Percentiles rank a stretch among this genome's conserved stretches.
Evolutionary conservation across 2,113 vertebrate genomes (phyloP).

Genomic region (Ranitomeya variabilis): DNA sequence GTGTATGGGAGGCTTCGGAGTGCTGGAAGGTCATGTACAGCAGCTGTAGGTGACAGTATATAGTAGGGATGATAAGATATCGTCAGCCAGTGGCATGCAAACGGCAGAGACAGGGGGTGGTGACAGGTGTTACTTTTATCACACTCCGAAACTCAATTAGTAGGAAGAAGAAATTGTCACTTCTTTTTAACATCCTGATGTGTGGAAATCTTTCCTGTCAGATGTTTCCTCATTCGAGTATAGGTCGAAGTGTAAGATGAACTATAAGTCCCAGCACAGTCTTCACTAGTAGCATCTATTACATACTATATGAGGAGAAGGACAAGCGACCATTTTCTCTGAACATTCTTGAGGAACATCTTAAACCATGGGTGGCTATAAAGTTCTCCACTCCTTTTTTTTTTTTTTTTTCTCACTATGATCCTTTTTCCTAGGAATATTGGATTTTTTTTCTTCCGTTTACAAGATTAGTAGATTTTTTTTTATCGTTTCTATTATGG

Average conservation of each 20-base stretch:
- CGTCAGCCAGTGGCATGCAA: not conserved
- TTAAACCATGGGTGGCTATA: not conserved
- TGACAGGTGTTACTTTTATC: conserved; percentile 15
- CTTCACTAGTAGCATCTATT: not conserved
- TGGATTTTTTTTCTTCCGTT: not conserved
- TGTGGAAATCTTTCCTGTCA: not conserved
- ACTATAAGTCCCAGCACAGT: not conserved
- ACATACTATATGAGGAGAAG: not conserved
- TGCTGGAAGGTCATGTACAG: not conserved
- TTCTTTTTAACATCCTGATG: conserved; percentile 12
- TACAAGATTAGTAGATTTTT: not conserved
- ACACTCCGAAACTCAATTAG: conserved; percentile 21
- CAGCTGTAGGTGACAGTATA: not conserved
- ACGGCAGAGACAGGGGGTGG: not conserved
- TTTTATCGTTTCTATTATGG: not conserved
- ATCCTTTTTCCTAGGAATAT: not conserved
- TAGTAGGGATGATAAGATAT: not conserved
- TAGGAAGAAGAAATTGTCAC: not conserved
- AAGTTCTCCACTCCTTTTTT: not conserved
- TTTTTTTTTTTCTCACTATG: not conserved
- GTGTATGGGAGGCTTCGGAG: not conserved
- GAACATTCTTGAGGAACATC: not conserved
- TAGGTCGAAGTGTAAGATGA: not conserved
- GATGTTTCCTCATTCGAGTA: not conserved
- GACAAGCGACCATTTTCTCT: not conserved